Evolutionary conservation across 2,797 vertebrate species (phyloP).

Genomic region (Glyptemys insculpta): DNA sequence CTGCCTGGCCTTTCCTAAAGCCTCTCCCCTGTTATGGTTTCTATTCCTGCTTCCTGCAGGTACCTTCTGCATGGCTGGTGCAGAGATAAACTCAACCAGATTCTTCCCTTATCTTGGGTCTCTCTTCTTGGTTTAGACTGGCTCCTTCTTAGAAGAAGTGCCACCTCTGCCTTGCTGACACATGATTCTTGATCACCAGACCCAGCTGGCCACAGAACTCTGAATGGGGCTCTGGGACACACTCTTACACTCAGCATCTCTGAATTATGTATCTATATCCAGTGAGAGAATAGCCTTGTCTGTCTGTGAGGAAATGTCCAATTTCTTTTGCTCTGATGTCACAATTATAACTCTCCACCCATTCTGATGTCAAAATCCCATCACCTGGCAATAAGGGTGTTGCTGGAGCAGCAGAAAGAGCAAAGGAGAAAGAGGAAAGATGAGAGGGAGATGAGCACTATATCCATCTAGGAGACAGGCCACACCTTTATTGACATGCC

Average conservation of each 20-base stretch:
- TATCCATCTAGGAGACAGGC: not conserved
- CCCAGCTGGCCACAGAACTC: not conserved
- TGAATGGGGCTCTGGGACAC: not conserved
- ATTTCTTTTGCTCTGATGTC: not conserved
- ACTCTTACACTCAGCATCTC: not conserved
- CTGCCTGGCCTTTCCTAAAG: conserved; percentile 32
- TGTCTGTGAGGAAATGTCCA: not conserved
- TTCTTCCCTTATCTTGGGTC: conserved; percentile 8
- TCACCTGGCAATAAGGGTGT: not conserved
- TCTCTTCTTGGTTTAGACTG: conserved; percentile 52
- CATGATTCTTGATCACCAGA: not conserved
- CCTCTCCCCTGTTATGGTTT: conserved; percentile 32
- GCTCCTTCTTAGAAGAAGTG: conserved; percentile 32
- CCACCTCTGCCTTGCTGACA: not conserved
- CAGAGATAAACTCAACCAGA: conserved; percentile 27
- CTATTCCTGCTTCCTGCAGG: conserved; percentile 46
- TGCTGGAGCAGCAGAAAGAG: not conserved
- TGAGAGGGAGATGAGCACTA: rapidly evolving
- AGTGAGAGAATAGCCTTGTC: not conserved
- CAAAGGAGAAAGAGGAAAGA: not conserved
- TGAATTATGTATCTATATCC: not conserved
- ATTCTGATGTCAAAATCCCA: not conserved
- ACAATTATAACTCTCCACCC: not conserved
- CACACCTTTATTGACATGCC: not conserved
- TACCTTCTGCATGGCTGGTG: conserved; percentile 15